Evolutionary conservation across 2,888 invertebrate genomes (phyloP).

Genomic region (Mimas tiliae): DNA sequence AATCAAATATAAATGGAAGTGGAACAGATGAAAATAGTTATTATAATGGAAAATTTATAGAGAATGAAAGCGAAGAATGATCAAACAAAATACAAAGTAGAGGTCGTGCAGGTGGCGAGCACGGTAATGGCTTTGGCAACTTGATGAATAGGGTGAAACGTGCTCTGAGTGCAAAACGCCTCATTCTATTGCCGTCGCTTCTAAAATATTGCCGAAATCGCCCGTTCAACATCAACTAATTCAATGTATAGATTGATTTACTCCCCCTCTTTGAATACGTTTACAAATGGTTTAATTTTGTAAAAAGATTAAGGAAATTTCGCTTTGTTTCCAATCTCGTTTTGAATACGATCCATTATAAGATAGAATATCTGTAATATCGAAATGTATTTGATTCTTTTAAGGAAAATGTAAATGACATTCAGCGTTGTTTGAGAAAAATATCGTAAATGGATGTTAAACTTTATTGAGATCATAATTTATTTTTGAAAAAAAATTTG

Average conservation of each 20-base stretch:
- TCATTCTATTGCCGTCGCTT: slow-evolving; percentile 70
- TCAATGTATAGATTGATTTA: slow-evolving; percentile 80
- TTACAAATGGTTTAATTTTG: slow-evolving; percentile 77
- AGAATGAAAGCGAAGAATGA: slow-evolving; percentile 68
- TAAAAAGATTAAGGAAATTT: slow-evolving; percentile 60
- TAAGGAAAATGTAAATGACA: not conserved
- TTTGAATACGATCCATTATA: slow-evolving; percentile 10
- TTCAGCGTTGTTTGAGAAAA: not conserved
- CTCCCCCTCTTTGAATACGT: slow-evolving; percentile 56
- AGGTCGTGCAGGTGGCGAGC: slow-evolving; percentile 75
- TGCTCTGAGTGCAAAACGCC: slow-evolving; percentile 73
- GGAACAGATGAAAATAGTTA: slow-evolving; percentile 11
- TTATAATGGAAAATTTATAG: slow-evolving; percentile 37
- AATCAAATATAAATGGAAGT: not conserved
- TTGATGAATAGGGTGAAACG: slow-evolving; percentile 80
- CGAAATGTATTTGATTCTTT: not conserved
- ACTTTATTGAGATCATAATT: not conserved
- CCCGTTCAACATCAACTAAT: slow-evolving; percentile 78
- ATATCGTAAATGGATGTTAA: not conserved
- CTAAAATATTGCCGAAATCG: slow-evolving; percentile 78
- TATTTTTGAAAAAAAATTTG: not conserved
- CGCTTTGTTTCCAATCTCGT: slow-evolving; percentile 32
- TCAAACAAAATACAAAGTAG: slow-evolving; percentile 72
- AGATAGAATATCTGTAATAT: not conserved
- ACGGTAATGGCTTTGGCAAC: slow-evolving; percentile 73